Evolutionary conservation across 1,140 invertebrate genomes (phyloP).

Genomic region (Wasmannia auropunctata): DNA sequence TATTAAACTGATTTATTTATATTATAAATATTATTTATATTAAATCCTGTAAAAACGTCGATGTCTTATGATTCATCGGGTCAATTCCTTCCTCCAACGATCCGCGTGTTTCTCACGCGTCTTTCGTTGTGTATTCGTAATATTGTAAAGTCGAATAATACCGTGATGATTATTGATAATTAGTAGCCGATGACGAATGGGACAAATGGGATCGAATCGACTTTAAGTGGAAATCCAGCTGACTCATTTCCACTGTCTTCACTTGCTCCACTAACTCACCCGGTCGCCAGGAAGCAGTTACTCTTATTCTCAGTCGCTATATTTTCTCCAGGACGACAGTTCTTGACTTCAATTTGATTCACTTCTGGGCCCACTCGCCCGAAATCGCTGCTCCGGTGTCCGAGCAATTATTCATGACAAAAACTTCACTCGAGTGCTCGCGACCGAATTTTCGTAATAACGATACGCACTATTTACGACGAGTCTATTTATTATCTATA

Average conservation of each 20-base stretch:
- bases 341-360: constrained; percentile 54
- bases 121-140: neutral
- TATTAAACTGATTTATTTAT: neutral
- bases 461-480: neutral
- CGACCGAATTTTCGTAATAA: constrained; percentile 7
- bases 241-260: constrained; percentile 54
- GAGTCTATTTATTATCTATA: too few species aligned
- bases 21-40: constrained; percentile 17
- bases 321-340: constrained; percentile 55
- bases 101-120: neutral
- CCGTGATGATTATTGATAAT: constrained; percentile 5
- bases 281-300: constrained; percentile 57
- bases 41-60: neutral
- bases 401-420: constrained; percentile 23
- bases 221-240: constrained; percentile 37
- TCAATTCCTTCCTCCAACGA: neutral
- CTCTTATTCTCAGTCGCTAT: constrained; percentile 48
- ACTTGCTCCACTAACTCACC: constrained; percentile 35
- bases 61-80: neutral
- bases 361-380: constrained; percentile 43
- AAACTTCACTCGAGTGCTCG: neutral
- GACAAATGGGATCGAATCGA: constrained; percentile 13
- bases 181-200: constrained; percentile 2
- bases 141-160: neutral
- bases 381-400: constrained; percentile 15